Evolutionary conservation across 1,140 invertebrate genomes (phyloP), one percentile per base, ranked within the genome.

Genomic region (Drosophila cardini): DNA sequence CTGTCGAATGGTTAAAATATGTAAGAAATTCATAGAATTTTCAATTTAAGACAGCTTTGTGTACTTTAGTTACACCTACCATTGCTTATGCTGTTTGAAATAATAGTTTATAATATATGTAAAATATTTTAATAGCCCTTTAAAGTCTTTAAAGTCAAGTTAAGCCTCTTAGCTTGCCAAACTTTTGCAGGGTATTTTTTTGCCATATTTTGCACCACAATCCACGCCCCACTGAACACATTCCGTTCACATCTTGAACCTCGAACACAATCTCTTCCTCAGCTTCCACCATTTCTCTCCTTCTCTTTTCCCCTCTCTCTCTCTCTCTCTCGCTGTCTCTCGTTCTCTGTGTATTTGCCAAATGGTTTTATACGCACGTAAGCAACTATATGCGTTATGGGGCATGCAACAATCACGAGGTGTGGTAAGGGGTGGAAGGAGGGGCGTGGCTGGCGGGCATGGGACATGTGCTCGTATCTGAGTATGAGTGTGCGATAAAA

Each of bases 301-400:
- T 6, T 16, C 16, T 9, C 15, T n/a, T n/a, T n/a, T n/a, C n/a
- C n/a, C n/a, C n/a, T 38, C 52, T 55, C 11, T 45, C 16, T 3
- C 5, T 8, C 42, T 43, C 42, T 16, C 13, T 45, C 9, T 7
- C 16, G n/a, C 40, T n/a, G n/a, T n/a, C n/a, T n/a, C n/a, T n/a
- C n/a, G n/a, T n/a, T 8, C 50, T 53, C 32, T 36, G 18, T 26
- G 21, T 26, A 5, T 26, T 26, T 26, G 10, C 48, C 71, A 83
- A 78, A 78, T 78, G 70, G 62, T 68, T 86, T 86, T 78, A 74
- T 70, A 78, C 68, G 70, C 72, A 58, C 71, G 40, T 60, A 65
- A 71, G 21, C 32, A 7, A 26, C 50, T 30, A 40, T 60, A 16
- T 60, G 18, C 8, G 13, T 9, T 38, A 45, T 32, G 4, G 18